phyloP scores from a whole-genome alignment of 2,797 vertebrate genomes.

The Pelobates cultripes region DNA sequence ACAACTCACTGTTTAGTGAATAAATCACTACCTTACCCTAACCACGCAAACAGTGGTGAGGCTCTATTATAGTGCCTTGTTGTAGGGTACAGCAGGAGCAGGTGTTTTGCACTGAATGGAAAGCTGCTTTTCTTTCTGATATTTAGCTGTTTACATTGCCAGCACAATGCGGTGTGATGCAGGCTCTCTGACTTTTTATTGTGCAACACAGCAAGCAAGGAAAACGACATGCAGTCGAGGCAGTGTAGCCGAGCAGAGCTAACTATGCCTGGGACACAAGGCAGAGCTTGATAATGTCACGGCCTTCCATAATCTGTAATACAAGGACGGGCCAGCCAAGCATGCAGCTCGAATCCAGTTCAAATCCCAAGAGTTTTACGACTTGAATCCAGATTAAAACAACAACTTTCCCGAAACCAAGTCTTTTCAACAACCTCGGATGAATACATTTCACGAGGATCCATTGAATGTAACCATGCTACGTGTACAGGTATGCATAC shows the following conservation, averaged over 20 bases:
- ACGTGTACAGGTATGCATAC: neutral
- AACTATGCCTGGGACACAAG: constrained; percentile 45
- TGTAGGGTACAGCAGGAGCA: neutral
- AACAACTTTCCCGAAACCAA: neutral
- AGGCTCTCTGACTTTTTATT: constrained; percentile 22
- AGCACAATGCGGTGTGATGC: constrained; percentile 13
- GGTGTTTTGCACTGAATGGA: neutral
- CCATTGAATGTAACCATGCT: neutral
- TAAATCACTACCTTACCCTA: too few relatives aligned
- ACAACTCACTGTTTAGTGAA: too few relatives aligned
- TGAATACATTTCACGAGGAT: neutral
- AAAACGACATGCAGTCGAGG: constrained; percentile 30
- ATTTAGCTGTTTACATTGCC: constrained; percentile 19
- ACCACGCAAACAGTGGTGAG: neutral
- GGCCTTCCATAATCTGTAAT: constrained; percentile 38
- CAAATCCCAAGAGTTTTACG: constrained; percentile 39
- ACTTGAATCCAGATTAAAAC: constrained; percentile 42
- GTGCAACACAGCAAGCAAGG: constrained; percentile 34
- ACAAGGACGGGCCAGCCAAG: constrained; percentile 35
- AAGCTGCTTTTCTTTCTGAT: neutral
- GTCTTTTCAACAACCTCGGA: neutral
- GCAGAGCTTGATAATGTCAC: constrained; percentile 47
- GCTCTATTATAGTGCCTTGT: neutral
- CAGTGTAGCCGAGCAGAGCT: constrained; percentile 44
- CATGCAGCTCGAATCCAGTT: constrained; percentile 36